These are phyloP conservation scores for Campoletis raptor DNA, from an alignment of 2,888 invertebrate species.

Conservation along the genomic window DNA sequence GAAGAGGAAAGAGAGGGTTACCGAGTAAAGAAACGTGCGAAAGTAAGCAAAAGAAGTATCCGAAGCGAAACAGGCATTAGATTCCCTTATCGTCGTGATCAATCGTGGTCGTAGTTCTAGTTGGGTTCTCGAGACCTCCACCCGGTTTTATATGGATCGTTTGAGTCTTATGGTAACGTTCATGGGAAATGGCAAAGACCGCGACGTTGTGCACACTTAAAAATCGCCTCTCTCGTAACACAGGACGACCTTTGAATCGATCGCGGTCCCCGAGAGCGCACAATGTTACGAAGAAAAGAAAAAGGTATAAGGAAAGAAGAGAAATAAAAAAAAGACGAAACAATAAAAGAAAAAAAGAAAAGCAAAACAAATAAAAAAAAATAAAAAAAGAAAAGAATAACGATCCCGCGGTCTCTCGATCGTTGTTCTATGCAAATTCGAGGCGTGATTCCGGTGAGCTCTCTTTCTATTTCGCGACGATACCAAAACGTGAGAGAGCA, in stretches of 20 bases:
- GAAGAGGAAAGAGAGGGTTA: conserved; percentile 34
- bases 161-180: conserved; percentile 52
- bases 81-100: conserved; percentile 79
- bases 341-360: background rate
- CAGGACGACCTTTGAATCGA: conserved; percentile 70
- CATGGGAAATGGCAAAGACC: conserved; percentile 81
- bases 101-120: conserved; percentile 74
- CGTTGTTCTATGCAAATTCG: conserved; percentile 71
- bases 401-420: conserved; percentile 58
- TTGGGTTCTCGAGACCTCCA: conserved; percentile 71
- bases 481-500: conserved; percentile 39
- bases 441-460: conserved; percentile 68
- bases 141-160: conserved; percentile 75
- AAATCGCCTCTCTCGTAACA: conserved; percentile 69
- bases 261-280: conserved; percentile 36
- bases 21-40: conserved; percentile 66
- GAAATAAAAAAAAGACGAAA: background rate
- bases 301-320: background rate
- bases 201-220: conserved; percentile 71
- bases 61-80: conserved; percentile 76
- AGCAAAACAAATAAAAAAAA: background rate
- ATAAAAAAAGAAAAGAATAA: conserved; percentile 20
- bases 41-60: conserved; percentile 71
- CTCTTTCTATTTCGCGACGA: conserved; percentile 61
- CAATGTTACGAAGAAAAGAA: conserved; percentile 10